Evolutionary conservation across 2,113 vertebrate species (phyloP).

Genomic region (Sylvicapra grimmia): DNA sequence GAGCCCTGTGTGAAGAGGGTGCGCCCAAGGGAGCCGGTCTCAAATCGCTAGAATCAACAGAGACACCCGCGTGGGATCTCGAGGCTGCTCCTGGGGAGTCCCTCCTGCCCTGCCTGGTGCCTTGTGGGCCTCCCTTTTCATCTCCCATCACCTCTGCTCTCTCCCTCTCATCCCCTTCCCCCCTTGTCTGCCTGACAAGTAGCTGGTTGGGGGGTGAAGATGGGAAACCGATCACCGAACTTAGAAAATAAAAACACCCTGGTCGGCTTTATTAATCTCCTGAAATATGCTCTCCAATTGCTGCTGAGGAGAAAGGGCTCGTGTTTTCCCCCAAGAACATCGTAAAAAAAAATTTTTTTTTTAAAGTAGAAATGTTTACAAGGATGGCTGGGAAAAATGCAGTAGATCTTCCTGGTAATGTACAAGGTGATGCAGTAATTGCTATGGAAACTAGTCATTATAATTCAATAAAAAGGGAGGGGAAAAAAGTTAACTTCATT

Average conservation of each 20-base stretch:
- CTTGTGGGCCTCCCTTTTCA: accelerated
- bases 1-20: not conserved
- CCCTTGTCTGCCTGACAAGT: constrained; percentile 1
- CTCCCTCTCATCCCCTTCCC: accelerated
- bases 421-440: constrained; percentile 51
- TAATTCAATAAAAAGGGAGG: constrained; percentile 63
- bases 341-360: not conserved
- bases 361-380: constrained; percentile 52
- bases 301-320: constrained; percentile 4
- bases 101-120: not conserved
- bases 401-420: constrained; percentile 48
- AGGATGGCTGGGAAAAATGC: constrained; percentile 45
- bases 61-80: accelerated
- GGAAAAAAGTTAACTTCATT: constrained; percentile 62
- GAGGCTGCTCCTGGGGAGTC: accelerated
- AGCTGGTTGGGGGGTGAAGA: not conserved
- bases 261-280: constrained; percentile 41
- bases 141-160: not conserved
- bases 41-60: not conserved
- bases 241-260: constrained; percentile 33
- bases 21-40: accelerated
- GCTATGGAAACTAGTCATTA: constrained; percentile 64
- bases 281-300: constrained; percentile 10
- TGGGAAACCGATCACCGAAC: not conserved
- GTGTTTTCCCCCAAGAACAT: constrained; percentile 29